Evolutionary conservation across 2,888 invertebrate species (phyloP).

Genomic region (Rhabditoides inermis): DNA sequence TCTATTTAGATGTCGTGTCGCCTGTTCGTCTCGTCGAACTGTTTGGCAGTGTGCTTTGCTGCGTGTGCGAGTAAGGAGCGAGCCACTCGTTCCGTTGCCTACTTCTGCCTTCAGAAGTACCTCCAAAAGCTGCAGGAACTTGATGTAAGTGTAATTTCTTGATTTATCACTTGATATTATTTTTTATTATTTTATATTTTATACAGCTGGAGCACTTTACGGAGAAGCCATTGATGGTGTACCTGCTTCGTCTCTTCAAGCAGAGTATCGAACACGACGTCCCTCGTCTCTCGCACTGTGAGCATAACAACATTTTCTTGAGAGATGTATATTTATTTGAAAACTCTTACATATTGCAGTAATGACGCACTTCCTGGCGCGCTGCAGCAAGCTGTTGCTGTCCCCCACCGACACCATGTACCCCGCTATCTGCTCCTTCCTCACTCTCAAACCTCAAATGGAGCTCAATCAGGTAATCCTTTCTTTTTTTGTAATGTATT

Average conservation of each 20-base stretch:
- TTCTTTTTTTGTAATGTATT: neutral
- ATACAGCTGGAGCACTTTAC: slow-evolving; percentile 31
- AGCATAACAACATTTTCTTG: slow-evolving; percentile 3
- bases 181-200: neutral
- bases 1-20: slow-evolving; percentile 25
- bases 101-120: slow-evolving; percentile 28
- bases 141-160: neutral
- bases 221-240: slow-evolving; percentile 25
- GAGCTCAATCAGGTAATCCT: slow-evolving; percentile 63
- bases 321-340: neutral
- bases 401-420: slow-evolving; percentile 71
- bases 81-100: slow-evolving; percentile 24
- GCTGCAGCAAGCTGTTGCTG: slow-evolving; percentile 66
- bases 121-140: slow-evolving; percentile 17
- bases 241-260: slow-evolving; percentile 32
- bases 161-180: neutral
- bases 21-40: slow-evolving; percentile 30
- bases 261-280: slow-evolving; percentile 25
- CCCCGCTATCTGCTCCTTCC: slow-evolving; percentile 66
- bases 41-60: slow-evolving; percentile 33
- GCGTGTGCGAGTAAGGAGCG: slow-evolving; percentile 21
- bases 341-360: slow-evolving; percentile 49
- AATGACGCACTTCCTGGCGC: slow-evolving; percentile 66
- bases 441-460: slow-evolving; percentile 70
- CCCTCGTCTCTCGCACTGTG: slow-evolving; percentile 27